Conservation (phyloP, 2,113 vertebrate genomes). For the Scomber scombrus region DNA sequence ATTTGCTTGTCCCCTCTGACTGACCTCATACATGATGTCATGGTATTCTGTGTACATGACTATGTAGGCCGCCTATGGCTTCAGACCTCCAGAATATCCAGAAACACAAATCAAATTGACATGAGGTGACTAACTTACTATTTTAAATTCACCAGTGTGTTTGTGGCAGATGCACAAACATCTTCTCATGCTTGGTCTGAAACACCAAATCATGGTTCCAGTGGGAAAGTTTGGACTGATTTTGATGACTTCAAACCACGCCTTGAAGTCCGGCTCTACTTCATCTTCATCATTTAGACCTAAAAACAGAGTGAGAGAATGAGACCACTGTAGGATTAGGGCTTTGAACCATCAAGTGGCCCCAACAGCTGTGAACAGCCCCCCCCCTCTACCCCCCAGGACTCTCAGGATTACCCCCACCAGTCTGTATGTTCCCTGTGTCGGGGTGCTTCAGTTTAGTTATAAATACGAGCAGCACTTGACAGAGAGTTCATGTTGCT, state of each 20-base stretch:
- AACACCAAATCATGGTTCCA: slow-evolving; percentile 37
- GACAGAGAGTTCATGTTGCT: slow-evolving; percentile 68
- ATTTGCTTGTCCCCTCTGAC: slow-evolving; percentile 32
- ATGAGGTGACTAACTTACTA: neutral
- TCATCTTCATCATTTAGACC: slow-evolving; percentile 40
- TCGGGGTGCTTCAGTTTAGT: slow-evolving; percentile 41
- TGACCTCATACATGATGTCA: slow-evolving; percentile 54
- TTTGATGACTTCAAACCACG: slow-evolving; percentile 33
- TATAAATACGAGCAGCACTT: slow-evolving; percentile 76
- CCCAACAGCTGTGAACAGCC: slow-evolving; percentile 78
- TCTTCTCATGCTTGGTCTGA: slow-evolving; percentile 3
- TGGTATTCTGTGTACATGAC: slow-evolving; percentile 10
- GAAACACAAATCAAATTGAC: slow-evolving; percentile 15
- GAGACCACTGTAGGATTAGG: slow-evolving; percentile 58
- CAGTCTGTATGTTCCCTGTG: slow-evolving; percentile 33
- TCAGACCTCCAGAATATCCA: slow-evolving; percentile 12
- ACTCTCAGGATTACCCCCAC: slow-evolving; percentile 71
- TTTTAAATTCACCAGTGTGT: slow-evolving; percentile 2
- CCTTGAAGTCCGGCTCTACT: slow-evolving; percentile 1
- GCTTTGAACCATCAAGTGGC: slow-evolving; percentile 66
- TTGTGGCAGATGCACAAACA: slow-evolving; percentile 12
- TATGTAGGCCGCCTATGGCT: neutral
- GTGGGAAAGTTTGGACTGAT: slow-evolving; percentile 45
- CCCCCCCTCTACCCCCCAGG: slow-evolving; percentile 36
- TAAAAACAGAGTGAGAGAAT: slow-evolving; percentile 70